Evolutionary conservation across 2,797 vertebrate genomes (phyloP).

Genomic region (Sphenopsis melanotis): DNA sequence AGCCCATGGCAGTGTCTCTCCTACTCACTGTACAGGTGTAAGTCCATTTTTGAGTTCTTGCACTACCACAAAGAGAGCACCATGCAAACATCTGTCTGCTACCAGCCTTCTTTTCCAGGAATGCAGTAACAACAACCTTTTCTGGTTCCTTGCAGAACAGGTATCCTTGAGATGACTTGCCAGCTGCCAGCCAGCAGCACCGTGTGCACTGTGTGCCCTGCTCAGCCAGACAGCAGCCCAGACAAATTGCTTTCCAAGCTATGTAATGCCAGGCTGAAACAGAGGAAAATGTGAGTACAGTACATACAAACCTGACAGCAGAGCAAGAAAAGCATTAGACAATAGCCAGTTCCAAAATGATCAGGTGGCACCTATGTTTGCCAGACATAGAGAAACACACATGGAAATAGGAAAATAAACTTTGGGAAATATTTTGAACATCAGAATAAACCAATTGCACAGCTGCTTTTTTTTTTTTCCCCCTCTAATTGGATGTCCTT

Average conservation of each 20-base stretch:
- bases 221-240: neutral
- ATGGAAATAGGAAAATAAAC: neutral
- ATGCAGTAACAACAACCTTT: neutral
- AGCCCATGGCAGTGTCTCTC: neutral
- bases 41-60: neutral
- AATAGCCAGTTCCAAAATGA: neutral
- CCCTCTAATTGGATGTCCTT: neutral
- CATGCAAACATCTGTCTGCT: neutral
- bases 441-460: neutral
- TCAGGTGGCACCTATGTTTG: neutral
- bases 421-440: neutral
- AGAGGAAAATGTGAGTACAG: neutral
- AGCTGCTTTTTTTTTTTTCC: too few species aligned
- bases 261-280: neutral
- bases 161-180: neutral
- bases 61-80: neutral
- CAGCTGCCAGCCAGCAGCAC: neutral
- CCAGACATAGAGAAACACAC: neutral
- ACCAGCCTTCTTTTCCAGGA: neutral
- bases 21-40: neutral
- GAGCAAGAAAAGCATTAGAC: neutral
- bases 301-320: neutral
- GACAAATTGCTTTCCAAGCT: neutral
- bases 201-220: neutral
- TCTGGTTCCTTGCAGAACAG: neutral